Base-by-base conservation (phyloP, 2,797 vertebrate species). In the Girardinus metallicus region DNA sequence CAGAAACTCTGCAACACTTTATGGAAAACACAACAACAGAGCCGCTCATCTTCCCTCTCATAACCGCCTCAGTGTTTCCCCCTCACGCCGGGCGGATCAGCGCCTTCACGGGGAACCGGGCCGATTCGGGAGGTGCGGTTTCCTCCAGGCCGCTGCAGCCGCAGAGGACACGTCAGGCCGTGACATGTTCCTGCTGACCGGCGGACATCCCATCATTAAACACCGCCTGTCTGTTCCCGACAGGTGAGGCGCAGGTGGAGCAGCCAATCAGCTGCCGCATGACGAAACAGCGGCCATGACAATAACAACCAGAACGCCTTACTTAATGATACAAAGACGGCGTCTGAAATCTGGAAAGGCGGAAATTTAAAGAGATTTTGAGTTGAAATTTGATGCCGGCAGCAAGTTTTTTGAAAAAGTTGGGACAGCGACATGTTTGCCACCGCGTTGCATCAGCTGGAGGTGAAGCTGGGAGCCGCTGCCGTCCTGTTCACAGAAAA, bases 131-230 rank as follows among this genome's bases (percentile, higher is more conserved):
- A 12, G 10, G 23, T 36, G 8, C 5, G 1, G 26, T 7, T 73
- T 16, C 64, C 46, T 18, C 43, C 44, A 1, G 46, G 5, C 62
- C 31, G 34, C 41, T 73, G 73, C 75, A 75, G 64, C 70, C 53
- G 0, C 26, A 72, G 2, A 13, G 41, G 43, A 83, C 1, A 12
- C 49, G 68, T 41, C 80, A 83, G 77, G 78, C 73, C 71, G 55
- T 78, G 83, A 85, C 85, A 89, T 72, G 11, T 39, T 55, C 82
- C 73, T n/a, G 78, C 83, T 85, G 53, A 78, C 79, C 71, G 75
- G 78, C 81, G 86, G 86, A 85, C 84, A 76, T 43, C 62, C 39
- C 82, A 86, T 89, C 86, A 74, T 92, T 88, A 89, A 75, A 84
- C 81, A 57, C 0, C 46, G 36, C 64, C 64, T 26, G 46, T 29